Evolutionary conservation across 2,797 vertebrate genomes (phyloP), one percentile per base, ranked within the genome.

Genomic region (Falco naumanni): DNA sequence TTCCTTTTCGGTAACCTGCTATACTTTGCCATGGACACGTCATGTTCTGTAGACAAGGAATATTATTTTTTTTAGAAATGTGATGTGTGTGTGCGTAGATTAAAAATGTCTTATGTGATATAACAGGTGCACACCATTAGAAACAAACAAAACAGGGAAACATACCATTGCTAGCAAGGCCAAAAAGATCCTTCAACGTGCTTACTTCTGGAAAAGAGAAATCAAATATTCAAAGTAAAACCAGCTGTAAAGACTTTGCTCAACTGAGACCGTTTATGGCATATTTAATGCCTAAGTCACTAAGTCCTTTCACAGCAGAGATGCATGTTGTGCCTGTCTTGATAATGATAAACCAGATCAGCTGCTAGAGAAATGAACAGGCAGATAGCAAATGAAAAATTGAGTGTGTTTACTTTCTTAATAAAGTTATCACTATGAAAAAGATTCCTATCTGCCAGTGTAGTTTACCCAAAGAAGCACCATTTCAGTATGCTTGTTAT

Each of bases 11-110:
- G 99, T 92, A 99, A 96, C 71, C 99, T 98, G 98, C 99, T 99
- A 87, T 99, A 99, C 84, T 99, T 99, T 94, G 99, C 99, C 99
- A 99, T 99, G 26, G 99, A 98, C 54, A 98, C 98, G 92, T 99
- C 99, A 34, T 99, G 99, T 96, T 99, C 99, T 99, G 97, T 41
- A 97, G 97, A 97, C 16, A 95, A 89, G 91, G 94, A 95, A 97
- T 61, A 95, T 70, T 50, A 25, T 34, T 72, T 74, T 39, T 95
- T 93, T 96, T 63, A 97, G 89, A 95, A 86, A 68, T 34, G n/a
- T 34, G 78, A 50, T 54, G 19, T 81, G 48, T n/a, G 54, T 21
- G 22, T 65, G 57, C 11, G 7, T 25, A 89, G 65, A 87, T 81
- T 89, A 61, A 82, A 84, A n/a, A 78, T 25, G 41, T 87, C 45